A percentile compares a stretch with the other conserved stretches of the same genome.
These are phyloP conservation scores for Vanessa atalanta DNA, from an alignment of 1,140 invertebrate genomes.

Conservation along the genomic window DNA sequence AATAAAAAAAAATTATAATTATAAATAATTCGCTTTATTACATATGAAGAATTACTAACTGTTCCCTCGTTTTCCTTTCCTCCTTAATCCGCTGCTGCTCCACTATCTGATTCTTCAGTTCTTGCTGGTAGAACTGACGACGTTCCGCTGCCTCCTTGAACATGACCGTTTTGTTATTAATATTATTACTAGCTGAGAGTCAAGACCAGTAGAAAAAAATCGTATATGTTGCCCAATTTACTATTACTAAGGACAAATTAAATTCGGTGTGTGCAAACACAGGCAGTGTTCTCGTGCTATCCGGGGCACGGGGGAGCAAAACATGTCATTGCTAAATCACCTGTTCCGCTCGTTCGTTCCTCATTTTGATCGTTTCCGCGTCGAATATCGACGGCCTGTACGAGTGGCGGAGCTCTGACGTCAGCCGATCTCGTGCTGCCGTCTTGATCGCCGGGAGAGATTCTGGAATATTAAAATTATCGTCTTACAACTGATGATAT, in stretches of 20 bases:
- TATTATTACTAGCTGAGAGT: background rate
- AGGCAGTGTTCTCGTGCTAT: too few species aligned
- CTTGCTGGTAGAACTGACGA: constrained; percentile 70
- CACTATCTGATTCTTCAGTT: constrained; percentile 74
- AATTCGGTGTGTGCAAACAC: too few species aligned
- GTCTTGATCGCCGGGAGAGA: constrained; percentile 15
- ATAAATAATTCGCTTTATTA: background rate
- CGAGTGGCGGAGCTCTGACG: constrained; percentile 50
- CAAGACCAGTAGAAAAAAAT: too few species aligned
- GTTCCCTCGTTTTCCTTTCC: constrained; percentile 73
- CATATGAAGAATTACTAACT: constrained; percentile 51
- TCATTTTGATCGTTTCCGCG: constrained; percentile 63
- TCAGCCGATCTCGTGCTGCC: constrained; percentile 7
- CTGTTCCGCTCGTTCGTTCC: constrained; percentile 70
- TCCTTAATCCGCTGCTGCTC: constrained; percentile 76
- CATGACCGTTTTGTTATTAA: background rate
- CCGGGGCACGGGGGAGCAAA: too few species aligned
- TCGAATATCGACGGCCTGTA: constrained; percentile 74
- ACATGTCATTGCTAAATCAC: constrained; percentile 34
- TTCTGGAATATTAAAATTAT: constrained; percentile 39
- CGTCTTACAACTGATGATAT: background rate
- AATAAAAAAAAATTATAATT: too few species aligned
- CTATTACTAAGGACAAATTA: background rate
- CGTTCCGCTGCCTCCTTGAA: constrained; percentile 65
- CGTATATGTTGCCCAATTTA: background rate